Percentiles rank a stretch among this genome's conserved stretches.
Conservation (phyloP, 2,113 vertebrate species). For the Heloderma charlesbogerti region DNA sequence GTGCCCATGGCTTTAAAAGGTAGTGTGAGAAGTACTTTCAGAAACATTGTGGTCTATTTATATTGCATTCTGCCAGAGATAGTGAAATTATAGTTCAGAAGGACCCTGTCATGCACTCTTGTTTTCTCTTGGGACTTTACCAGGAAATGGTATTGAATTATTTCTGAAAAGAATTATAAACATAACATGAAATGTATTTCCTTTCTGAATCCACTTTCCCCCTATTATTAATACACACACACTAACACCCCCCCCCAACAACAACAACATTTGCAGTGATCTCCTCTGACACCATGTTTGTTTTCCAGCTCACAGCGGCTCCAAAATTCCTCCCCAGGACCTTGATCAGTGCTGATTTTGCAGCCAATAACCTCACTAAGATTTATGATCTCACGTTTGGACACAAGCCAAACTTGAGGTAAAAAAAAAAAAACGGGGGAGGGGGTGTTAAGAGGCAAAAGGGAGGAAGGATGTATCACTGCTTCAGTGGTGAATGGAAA, state of each 20-base stretch:
- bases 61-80: neutral
- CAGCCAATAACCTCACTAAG: slow-evolving; percentile 93
- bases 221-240: slow-evolving; percentile 26
- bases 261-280: slow-evolving; percentile 30
- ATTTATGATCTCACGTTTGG: slow-evolving; percentile 96
- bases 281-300: slow-evolving; percentile 33
- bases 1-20: neutral
- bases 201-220: slow-evolving; percentile 49
- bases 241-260: neutral
- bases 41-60: neutral
- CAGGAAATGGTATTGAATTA: slow-evolving; percentile 28
- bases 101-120: neutral
- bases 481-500: neutral
- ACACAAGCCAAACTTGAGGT: slow-evolving; percentile 94
- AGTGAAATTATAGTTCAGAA: neutral
- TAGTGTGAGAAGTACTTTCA: neutral
- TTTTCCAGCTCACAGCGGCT: slow-evolving; percentile 88
- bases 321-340: slow-evolving; percentile 90
- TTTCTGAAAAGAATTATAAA: slow-evolving; percentile 28
- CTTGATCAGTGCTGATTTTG: slow-evolving; percentile 95
- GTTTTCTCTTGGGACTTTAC: neutral
- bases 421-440: slow-evolving; percentile 49
- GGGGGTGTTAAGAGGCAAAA: neutral
- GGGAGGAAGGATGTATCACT: neutral
- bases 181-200: slow-evolving; percentile 60